These are phyloP conservation scores for Rhinoraja longicauda DNA, from an alignment of 2,797 vertebrate species.

Conservation along the genomic window DNA sequence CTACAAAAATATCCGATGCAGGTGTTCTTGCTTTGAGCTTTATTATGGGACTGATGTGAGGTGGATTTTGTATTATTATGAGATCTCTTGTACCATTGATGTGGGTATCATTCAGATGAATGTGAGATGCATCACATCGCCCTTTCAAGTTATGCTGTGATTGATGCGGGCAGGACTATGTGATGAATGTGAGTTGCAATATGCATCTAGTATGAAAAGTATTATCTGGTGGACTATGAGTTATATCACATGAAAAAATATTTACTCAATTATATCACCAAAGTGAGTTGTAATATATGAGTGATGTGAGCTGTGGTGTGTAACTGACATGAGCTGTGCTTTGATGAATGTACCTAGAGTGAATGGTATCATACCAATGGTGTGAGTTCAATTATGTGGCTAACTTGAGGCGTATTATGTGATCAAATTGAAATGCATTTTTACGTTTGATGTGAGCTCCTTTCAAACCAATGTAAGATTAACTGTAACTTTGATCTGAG, in stretches of 20 bases:
- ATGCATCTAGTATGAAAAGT: not conserved
- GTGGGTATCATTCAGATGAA: not conserved
- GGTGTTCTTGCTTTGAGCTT: not conserved
- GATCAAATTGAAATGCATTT: not conserved
- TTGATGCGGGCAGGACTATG: not conserved
- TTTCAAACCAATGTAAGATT: too few relatives aligned
- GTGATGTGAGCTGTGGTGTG: not conserved
- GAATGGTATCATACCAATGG: not conserved
- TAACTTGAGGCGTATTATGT: not conserved
- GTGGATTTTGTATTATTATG: not conserved
- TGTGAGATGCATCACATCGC: not conserved
- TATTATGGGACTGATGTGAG: not conserved
- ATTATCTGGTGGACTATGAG: too few relatives aligned
- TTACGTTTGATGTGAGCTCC: not conserved
- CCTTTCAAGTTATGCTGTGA: not conserved
- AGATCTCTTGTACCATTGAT: not conserved
- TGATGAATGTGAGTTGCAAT: not conserved
- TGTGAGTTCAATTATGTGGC: not conserved
- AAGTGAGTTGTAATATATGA: not conserved
- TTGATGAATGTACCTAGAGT: not conserved
- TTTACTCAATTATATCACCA: not conserved
- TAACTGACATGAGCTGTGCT: not conserved
- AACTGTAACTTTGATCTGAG: too few relatives aligned
- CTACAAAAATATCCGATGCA: too few relatives aligned
- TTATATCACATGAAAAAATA: too few relatives aligned